phyloP scores from a whole-genome alignment of 2,113 vertebrate genomes.

The Orycteropus afer region DNA sequence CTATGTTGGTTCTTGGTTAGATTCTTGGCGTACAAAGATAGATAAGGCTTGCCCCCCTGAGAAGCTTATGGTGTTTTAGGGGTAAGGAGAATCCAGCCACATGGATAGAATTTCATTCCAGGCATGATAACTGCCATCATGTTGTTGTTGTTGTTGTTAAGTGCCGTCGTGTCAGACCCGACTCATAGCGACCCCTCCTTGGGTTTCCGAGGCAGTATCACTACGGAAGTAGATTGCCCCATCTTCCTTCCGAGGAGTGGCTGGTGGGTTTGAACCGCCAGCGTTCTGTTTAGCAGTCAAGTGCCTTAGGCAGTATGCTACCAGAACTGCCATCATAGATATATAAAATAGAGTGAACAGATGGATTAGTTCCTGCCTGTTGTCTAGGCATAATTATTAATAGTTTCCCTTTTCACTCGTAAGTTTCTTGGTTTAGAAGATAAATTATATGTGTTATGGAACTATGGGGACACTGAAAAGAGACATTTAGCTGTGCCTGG shows the following conservation, averaged over 20 bases:
- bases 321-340: neutral
- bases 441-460: slow-evolving; percentile 1
- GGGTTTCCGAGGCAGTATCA: too few species aligned
- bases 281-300: too few species aligned
- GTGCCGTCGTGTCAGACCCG: too few species aligned
- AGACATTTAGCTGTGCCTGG: slow-evolving; percentile 31
- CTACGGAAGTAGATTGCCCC: too few species aligned
- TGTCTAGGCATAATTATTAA: neutral
- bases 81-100: neutral
- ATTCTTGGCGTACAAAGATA: neutral
- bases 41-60: neutral
- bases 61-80: neutral
- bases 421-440: slow-evolving; percentile 8
- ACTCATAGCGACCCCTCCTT: too few species aligned
- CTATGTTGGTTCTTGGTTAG: neutral
- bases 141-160: too few species aligned
- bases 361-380: slow-evolving; percentile 6
- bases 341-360: neutral
- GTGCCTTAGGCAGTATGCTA: too few species aligned
- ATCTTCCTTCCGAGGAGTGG: too few species aligned
- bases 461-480: neutral
- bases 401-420: neutral
- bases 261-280: too few species aligned
- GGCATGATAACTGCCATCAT: neutral
- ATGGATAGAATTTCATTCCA: neutral